A percentile compares a stretch with the other conserved stretches of the same genome.
phyloP scores from a whole-genome alignment of 2,888 invertebrate species.

The Lithosia quadra region DNA sequence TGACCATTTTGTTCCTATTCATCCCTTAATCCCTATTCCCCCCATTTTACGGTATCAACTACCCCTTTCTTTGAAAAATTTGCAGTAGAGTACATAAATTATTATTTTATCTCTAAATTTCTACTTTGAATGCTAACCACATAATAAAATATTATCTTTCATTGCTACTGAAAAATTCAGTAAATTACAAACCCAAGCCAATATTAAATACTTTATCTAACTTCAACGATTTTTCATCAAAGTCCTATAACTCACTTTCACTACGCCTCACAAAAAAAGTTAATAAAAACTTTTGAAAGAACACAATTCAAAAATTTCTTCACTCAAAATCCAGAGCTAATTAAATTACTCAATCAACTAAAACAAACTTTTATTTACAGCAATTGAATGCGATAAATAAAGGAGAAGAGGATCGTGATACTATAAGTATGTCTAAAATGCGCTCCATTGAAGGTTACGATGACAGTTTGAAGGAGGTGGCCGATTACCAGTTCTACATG shows the following conservation, averaged over 20 bases:
- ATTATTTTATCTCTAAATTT: no score
- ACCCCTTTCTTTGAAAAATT: no score
- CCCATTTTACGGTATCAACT: no score
- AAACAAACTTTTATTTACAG: constrained; percentile 68
- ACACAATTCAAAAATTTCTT: not conserved
- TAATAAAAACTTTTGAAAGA: not conserved
- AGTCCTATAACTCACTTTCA: not conserved
- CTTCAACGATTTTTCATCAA: constrained; percentile 1
- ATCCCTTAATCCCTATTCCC: no score
- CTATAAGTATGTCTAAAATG: constrained; percentile 90
- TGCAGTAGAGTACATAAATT: no score
- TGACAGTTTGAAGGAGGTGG: constrained; percentile 88
- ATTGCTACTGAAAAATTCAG: not conserved
- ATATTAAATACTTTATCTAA: not conserved
- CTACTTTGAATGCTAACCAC: not conserved
- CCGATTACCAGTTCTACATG: constrained; percentile 94
- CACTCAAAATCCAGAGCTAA: not conserved
- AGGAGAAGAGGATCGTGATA: constrained; percentile 89
- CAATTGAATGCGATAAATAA: constrained; percentile 94
- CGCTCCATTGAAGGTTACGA: constrained; percentile 88
- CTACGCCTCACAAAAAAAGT: not conserved
- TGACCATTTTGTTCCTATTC: no score
- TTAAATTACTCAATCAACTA: constrained; percentile 5
- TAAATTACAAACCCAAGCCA: not conserved
- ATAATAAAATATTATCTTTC: not conserved